Conservation (phyloP, 2,113 vertebrate genomes). For the Hassar affinis region DNA sequence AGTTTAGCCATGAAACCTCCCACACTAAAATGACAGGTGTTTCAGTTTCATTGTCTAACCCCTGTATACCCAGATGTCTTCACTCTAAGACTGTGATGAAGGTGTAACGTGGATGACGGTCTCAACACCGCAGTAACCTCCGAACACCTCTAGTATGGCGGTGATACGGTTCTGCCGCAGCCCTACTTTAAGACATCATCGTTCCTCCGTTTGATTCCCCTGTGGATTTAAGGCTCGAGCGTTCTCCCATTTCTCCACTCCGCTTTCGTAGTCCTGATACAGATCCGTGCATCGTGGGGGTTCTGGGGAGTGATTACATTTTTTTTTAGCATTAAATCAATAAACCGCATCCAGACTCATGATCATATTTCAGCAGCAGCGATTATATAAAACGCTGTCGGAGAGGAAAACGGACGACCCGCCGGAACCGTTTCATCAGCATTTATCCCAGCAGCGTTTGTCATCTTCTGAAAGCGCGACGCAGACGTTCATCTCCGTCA, state of each 20-base stretch:
- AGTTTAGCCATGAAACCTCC: too few species aligned
- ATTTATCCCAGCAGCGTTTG: slow-evolving; percentile 7
- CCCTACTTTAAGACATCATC: too few species aligned
- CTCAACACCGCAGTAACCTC: too few species aligned
- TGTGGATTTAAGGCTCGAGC: neutral
- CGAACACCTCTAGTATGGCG: too few species aligned
- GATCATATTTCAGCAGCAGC: neutral
- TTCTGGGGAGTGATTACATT: neutral
- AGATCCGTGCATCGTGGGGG: neutral
- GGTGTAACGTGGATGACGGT: too few species aligned
- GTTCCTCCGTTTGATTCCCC: neutral
- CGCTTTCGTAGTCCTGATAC: neutral
- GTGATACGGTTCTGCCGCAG: too few species aligned
- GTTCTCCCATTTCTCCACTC: neutral
- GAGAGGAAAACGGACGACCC: slow-evolving; percentile 6
- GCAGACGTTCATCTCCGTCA: neutral
- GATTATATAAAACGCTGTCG: slow-evolving; percentile 14
- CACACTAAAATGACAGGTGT: too few species aligned
- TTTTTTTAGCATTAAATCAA: neutral
- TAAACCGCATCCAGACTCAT: slow-evolving; percentile 4
- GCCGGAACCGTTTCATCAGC: slow-evolving; percentile 10
- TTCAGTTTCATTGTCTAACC: too few species aligned
- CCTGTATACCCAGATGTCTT: too few species aligned
- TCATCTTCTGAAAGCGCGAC: neutral
- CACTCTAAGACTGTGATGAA: too few species aligned